Percentiles rank a stretch among this genome's conserved stretches.
Evolutionary conservation across 2,797 vertebrate species (phyloP).

Genomic region (Hybognathus amarus): DNA sequence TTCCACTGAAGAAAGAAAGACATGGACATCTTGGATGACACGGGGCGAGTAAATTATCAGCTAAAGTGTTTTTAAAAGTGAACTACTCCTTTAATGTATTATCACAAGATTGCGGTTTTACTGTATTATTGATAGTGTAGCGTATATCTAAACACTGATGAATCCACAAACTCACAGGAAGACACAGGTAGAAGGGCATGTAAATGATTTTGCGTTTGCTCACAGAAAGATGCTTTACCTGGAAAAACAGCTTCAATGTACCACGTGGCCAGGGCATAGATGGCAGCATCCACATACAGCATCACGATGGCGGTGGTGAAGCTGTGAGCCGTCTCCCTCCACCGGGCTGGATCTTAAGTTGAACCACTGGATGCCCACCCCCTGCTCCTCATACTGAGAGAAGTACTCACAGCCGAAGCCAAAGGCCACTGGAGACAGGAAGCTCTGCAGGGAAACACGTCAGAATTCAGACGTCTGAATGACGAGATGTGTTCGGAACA

Average conservation of each 20-base stretch:
- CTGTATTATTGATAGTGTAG: neutral
- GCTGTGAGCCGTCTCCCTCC: conserved; percentile 84
- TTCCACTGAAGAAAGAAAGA: too few relatives aligned
- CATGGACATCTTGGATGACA: too few relatives aligned
- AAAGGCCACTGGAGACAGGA: conserved; percentile 91
- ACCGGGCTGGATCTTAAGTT: conserved; percentile 80
- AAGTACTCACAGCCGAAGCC: conserved; percentile 93
- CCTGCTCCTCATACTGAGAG: conserved; percentile 90
- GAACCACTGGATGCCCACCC: conserved; percentile 88
- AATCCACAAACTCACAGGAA: neutral
- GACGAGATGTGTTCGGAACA: too few relatives aligned
- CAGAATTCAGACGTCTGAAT: neutral
- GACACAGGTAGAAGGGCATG: neutral
- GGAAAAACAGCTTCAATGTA: conserved; percentile 91
- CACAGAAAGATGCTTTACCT: conserved; percentile 70
- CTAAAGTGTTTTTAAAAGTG: too few relatives aligned
- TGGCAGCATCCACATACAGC: conserved; percentile 83
- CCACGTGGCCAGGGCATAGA: conserved; percentile 84
- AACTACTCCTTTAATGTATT: neutral
- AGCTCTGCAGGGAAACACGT: conserved; percentile 74
- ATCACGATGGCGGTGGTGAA: conserved; percentile 79
- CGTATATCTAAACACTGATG: too few relatives aligned
- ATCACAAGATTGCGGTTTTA: neutral
- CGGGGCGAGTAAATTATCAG: too few relatives aligned
- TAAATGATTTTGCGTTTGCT: neutral